These are phyloP conservation scores for Barnardius zonarius DNA, from an alignment of 2,113 vertebrate species.

Conservation along the genomic window DNA sequence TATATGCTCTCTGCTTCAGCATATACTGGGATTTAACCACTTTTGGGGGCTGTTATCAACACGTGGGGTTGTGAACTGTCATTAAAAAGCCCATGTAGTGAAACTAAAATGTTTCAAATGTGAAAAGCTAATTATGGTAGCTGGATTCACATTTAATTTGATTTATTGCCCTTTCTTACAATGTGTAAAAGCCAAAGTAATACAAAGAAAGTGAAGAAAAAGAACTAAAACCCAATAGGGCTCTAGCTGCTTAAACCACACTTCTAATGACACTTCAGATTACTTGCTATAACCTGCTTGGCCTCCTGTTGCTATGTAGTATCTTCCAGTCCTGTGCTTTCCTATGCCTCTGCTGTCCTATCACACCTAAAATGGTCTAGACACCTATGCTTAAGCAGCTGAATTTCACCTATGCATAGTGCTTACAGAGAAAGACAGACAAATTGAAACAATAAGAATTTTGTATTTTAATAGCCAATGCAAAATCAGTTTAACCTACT, in stretches of 20 bases:
- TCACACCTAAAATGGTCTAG: background rate
- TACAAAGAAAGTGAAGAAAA: background rate
- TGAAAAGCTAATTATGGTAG: background rate
- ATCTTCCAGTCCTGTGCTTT: background rate
- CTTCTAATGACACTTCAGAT: background rate
- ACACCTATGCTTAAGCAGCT: background rate
- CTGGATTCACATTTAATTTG: background rate
- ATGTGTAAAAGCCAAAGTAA: background rate
- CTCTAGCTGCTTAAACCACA: background rate
- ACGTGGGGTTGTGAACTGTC: background rate
- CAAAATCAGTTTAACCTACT: background rate
- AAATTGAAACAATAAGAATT: background rate
- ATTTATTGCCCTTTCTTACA: background rate
- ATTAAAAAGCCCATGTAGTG: background rate
- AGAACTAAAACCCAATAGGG: background rate
- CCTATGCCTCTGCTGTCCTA: background rate
- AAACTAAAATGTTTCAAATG: background rate
- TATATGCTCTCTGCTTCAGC: background rate
- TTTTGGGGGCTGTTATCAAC: background rate
- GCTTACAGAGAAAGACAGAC: background rate
- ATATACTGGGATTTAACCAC: background rate
- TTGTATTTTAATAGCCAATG: background rate
- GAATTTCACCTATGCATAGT: background rate
- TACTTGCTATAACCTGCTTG: background rate
- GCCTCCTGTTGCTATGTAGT: background rate